Evolutionary conservation across 1,140 invertebrate genomes (phyloP), one percentile per base, ranked within the genome.

Genomic region (Antheraea pernyi): DNA sequence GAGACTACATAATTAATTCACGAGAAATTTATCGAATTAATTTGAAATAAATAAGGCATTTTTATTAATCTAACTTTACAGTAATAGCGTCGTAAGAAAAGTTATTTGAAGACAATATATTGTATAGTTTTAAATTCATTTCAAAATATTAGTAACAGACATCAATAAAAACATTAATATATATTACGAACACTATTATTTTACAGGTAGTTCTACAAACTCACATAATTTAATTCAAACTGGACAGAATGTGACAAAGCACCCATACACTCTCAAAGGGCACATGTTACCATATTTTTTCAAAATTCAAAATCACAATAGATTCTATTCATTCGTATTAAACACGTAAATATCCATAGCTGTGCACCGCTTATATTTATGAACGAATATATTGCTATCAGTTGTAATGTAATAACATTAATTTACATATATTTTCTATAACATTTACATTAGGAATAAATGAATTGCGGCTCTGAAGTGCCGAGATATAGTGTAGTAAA

Each of bases 361-460:
- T 84, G 84, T 82, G 85, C 79, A 71, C 76, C 74, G 76, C 77
- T 84, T 79, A 89, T 88, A 88, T 89, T 88, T 88, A 91, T 88
- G 82, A 82, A 80, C 70, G 81, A 81, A 78, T 84, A 81, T 84
- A 91, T 85, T 86, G 82, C 85, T 88, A 85, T 91, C 80, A 79
- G 80, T 76, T 77, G 85, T 89, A 89, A 91, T 91, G 87, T 91
- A 91, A 91, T 91, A 89, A 88, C 81, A 77, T 74, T 81, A 82
- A 91, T 91, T 91, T 89, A 89, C 88, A 90, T 91, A 91, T 86
- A 91, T 88, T 87, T 89, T 87, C 89, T 90, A 91, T 91, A 88
- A 90, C 84, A 91, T 91, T 91, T 91, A 88, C 88, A 91, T 91
- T 84, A 88, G 79, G 85, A 88, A 89, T 89, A 88, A 89, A 89